Evolutionary conservation across 2,113 vertebrate species (phyloP).

Genomic region (Megaptera novaeangliae): DNA sequence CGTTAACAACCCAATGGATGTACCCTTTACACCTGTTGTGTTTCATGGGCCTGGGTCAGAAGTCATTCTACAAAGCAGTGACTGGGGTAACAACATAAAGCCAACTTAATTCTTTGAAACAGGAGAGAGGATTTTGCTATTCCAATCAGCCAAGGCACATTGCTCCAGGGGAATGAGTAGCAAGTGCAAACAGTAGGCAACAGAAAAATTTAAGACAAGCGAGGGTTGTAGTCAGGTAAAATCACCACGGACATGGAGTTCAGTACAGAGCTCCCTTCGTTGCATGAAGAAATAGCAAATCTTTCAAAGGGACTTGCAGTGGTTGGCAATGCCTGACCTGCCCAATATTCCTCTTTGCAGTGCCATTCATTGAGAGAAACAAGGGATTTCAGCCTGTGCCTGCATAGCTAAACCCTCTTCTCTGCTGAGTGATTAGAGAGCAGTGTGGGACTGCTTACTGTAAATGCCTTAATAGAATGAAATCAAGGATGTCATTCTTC

Average conservation of each 20-base stretch:
- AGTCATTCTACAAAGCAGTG: background rate
- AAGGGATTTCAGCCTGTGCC: background rate
- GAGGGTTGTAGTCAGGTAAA: background rate
- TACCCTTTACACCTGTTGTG: fast-evolving
- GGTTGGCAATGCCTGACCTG: background rate
- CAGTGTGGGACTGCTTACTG: background rate
- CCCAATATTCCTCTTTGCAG: background rate
- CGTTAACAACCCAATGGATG: background rate
- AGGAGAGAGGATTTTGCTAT: fast-evolving
- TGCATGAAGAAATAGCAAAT: background rate
- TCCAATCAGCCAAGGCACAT: fast-evolving
- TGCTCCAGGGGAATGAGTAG: fast-evolving
- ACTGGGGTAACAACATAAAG: background rate
- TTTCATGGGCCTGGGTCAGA: background rate
- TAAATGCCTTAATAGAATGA: conserved; percentile 54
- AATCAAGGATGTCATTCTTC: conserved; percentile 41
- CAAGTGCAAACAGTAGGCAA: background rate
- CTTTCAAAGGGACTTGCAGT: background rate
- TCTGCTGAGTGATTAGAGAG: conserved; percentile 53
- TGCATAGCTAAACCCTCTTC: background rate
- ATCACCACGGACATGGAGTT: fast-evolving
- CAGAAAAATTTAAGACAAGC: background rate
- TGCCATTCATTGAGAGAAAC: background rate
- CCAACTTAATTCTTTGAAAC: background rate
- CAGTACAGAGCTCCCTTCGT: background rate